Evolutionary conservation across 2,888 invertebrate species (phyloP), one percentile per base, ranked within the genome.

Genomic region (Thelaira solivaga): DNA sequence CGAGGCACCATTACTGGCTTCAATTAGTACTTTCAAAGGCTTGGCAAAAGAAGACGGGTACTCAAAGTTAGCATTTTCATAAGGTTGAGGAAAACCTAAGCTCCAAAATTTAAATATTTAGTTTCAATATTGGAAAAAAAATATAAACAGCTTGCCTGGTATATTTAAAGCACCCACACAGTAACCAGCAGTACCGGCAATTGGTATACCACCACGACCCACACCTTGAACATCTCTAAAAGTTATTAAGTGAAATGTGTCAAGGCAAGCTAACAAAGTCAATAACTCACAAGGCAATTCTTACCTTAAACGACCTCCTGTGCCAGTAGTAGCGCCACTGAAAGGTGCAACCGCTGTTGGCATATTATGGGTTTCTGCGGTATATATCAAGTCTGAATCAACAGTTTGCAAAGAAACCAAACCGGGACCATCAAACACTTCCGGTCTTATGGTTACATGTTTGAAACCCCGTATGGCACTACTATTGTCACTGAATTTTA

Each of bases 291-390:
- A n/a, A 16, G 16, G 6, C 16, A 39, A 10, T 39, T 34, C 45
- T n/a, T 77, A 85, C 85, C 89, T 85, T 26, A 99, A 94, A 43
- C 99, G 91, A 0, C 99, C 99, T 0, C 99, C 99, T 0, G 98
- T 98, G 22, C 99, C 99, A 0, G 99, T 99, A 0, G 98, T 97
- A 0, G 99, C 98, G 0, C 99, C 99, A 89, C 97, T 97, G 82
- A 99, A 99, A 0, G 98, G 98, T 0, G 98, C 97, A 8, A 99
- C 97, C 0, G 97, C 97, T 0, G 97, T 98, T 0, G 97, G 97
- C 91, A 99, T 99, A 88, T 99, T 99, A 89, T 99, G 99, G 0
- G 99, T 99, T 90, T 99, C 99, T 0, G 99, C 99, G 0, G 99
- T 99, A 86, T 99, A 98, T 84, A 98, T 97, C 39, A 99, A 93